Percentiles rank a stretch among this genome's conserved stretches.
These are phyloP conservation scores for Orchesellides sinensis DNA, from an alignment of 2,888 invertebrate species.

Conservation along the genomic window DNA sequence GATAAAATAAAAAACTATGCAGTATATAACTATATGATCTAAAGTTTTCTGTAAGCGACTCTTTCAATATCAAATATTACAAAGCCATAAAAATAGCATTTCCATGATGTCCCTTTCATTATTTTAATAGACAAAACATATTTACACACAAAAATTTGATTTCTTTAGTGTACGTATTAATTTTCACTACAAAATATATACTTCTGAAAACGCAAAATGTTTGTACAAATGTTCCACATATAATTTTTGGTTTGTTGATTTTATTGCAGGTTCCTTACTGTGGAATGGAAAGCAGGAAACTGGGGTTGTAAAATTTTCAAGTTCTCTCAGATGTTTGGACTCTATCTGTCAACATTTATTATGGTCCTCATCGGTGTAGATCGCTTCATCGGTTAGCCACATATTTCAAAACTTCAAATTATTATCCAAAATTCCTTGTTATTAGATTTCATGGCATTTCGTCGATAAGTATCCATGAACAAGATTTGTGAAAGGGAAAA, in stretches of 20 bases:
- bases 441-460: no score
- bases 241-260: conserved; percentile 9
- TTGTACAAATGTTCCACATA: conserved; percentile 9
- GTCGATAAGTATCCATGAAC: no score
- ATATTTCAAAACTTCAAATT: not conserved
- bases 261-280: conserved; percentile 81
- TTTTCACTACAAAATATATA: not conserved
- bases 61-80: no score
- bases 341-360: conserved; percentile 89
- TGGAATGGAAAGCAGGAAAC: conserved; percentile 89
- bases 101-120: no score
- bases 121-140: no score
- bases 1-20: no score
- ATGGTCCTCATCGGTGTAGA: conserved; percentile 90
- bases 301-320: conserved; percentile 88
- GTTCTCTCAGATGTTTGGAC: conserved; percentile 88
- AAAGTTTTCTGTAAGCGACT: no score
- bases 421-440: no score
- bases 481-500: no score
- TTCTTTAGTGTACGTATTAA: not conserved
- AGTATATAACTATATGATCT: no score
- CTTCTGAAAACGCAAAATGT: not conserved
- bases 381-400: conserved; percentile 81
- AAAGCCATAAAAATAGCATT: no score
- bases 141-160: not conserved